Evolutionary conservation across 2,888 invertebrate species (phyloP).

Genomic region (Drosophila sordidula): DNA sequence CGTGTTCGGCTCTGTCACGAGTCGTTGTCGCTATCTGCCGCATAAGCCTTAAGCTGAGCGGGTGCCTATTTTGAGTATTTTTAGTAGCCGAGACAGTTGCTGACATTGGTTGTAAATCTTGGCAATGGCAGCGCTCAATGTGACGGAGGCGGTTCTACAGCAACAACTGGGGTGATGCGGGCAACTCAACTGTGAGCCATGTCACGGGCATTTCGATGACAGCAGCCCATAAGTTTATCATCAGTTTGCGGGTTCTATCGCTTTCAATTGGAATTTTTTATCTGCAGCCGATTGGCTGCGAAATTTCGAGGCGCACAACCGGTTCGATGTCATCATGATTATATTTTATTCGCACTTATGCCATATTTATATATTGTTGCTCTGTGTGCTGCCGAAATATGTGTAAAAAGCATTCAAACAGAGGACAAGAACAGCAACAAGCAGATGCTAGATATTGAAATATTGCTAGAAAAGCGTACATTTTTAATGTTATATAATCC

Average conservation of each 20-base stretch:
- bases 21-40: conserved; percentile 46
- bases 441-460: too few species aligned
- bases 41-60: conserved; percentile 51
- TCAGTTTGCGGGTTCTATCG: conserved; percentile 34
- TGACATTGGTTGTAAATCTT: conserved; percentile 77
- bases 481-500: too few species aligned
- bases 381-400: conserved; percentile 62
- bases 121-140: conserved; percentile 68
- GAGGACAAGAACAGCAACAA: neutral
- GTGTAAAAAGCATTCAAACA: conserved; percentile 37
- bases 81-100: conserved; percentile 48
- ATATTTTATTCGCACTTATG: conserved; percentile 49
- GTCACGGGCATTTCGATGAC: conserved; percentile 35
- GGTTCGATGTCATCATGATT: conserved; percentile 74
- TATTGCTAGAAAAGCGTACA: too few species aligned
- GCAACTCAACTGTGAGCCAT: conserved; percentile 7
- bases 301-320: conserved; percentile 53
- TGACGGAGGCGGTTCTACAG: conserved; percentile 33
- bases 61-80: conserved; percentile 51
- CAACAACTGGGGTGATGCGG: neutral
- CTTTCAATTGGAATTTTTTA: conserved; percentile 35
- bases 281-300: conserved; percentile 47
- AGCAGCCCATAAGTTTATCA: conserved; percentile 33
- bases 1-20: conserved; percentile 57
- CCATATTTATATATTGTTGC: conserved; percentile 44